A percentile compares a stretch with the other conserved stretches of the same genome.
phyloP scores from a whole-genome alignment of 2,888 invertebrate species.

The Lapara coniferarum region DNA sequence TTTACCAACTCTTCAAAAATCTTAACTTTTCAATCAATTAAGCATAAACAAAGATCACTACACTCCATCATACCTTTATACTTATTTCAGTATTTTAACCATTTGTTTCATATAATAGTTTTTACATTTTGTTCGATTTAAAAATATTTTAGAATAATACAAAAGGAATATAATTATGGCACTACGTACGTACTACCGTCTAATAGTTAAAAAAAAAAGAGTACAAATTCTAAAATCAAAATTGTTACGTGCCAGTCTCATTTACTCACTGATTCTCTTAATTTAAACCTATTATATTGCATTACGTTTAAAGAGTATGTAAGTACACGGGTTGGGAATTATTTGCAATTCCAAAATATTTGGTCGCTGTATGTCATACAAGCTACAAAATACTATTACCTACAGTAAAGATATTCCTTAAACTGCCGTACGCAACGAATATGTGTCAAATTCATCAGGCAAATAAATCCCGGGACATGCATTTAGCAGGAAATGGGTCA shows the following conservation, averaged over 20 bases:
- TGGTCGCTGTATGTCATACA: slow-evolving; percentile 68
- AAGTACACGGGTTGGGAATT: slow-evolving; percentile 3
- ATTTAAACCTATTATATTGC: slow-evolving; percentile 4
- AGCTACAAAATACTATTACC: slow-evolving; percentile 23
- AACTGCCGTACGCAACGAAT: background rate
- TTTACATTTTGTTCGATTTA: background rate
- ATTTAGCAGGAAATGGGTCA: background rate
- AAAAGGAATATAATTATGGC: slow-evolving; percentile 41
- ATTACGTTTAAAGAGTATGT: background rate
- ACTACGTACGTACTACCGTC: slow-evolving; percentile 38
- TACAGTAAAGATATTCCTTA: background rate
- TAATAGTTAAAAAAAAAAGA: slow-evolving; percentile 12
- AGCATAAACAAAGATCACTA: too few species aligned
- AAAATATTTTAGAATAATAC: slow-evolving; percentile 24
- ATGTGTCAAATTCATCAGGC: slow-evolving; percentile 35
- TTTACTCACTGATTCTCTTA: background rate
- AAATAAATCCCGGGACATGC: background rate
- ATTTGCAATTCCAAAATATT: slow-evolving; percentile 48
- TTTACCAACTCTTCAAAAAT: too few species aligned
- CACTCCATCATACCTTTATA: too few species aligned
- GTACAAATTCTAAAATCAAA: slow-evolving; percentile 5
- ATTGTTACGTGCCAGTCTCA: slow-evolving; percentile 2
- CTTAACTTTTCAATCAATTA: too few species aligned
- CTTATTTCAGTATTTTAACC: too few species aligned
- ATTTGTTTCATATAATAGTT: background rate